A percentile compares a stretch with the other conserved stretches of the same genome.
phyloP scores from a whole-genome alignment of 2,888 invertebrate species.

The Eristalis arbustorum region DNA sequence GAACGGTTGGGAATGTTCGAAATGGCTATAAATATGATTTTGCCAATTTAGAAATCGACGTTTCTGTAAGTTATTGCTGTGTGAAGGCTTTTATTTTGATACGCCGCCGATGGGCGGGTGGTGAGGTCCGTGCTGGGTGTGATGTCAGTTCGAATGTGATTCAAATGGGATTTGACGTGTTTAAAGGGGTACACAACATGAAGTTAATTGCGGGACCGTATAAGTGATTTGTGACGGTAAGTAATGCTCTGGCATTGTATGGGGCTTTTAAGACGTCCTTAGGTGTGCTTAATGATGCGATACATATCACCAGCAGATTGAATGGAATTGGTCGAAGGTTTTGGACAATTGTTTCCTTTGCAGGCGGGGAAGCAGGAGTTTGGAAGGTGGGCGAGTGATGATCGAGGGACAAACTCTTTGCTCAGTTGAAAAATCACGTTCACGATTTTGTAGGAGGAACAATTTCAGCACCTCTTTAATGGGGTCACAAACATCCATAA shows the following conservation, averaged over 20 bases:
- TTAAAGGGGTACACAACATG: not conserved
- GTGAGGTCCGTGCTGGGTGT: not conserved
- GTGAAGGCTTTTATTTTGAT: constrained; percentile 23
- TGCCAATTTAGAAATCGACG: constrained; percentile 67
- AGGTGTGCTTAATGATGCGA: not conserved
- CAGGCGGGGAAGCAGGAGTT: no score
- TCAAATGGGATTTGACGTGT: constrained; percentile 24
- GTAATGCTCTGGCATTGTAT: not conserved
- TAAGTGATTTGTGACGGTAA: not conserved
- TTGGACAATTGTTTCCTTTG: not conserved
- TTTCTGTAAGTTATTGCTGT: constrained; percentile 64
- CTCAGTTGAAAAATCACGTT: no score
- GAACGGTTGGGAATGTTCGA: constrained; percentile 48
- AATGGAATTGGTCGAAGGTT: not conserved
- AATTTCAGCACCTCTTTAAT: no score
- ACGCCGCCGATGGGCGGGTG: not conserved
- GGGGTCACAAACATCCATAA: no score
- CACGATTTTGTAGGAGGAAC: no score
- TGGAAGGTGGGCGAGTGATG: no score
- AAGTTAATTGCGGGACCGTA: not conserved
- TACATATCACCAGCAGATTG: not conserved
- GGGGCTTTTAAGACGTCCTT: not conserved
- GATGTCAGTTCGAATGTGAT: not conserved
- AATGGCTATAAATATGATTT: constrained; percentile 69
- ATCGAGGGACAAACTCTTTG: no score